Evolutionary conservation across 1,140 invertebrate genomes (phyloP).

Genomic region (Aplysia californica): DNA sequence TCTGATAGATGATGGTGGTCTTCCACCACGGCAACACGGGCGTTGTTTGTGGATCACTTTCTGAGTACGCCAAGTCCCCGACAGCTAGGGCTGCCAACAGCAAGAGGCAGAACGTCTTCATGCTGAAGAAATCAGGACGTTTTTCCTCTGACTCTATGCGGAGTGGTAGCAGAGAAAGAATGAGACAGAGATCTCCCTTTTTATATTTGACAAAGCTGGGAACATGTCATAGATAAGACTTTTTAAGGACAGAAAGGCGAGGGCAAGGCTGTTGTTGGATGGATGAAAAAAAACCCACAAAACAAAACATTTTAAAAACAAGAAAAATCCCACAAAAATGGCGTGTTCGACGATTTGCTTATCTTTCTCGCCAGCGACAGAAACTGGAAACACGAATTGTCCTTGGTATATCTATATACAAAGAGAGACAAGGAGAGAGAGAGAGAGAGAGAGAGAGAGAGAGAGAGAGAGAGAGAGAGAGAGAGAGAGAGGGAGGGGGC

Average conservation of each 20-base stretch:
- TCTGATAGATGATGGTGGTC: slow-evolving; percentile 79
- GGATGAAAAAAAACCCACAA: not conserved
- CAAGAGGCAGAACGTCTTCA: not conserved
- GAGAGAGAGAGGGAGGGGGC: not conserved
- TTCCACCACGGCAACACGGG: slow-evolving; percentile 76
- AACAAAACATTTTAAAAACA: not conserved
- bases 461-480: not conserved
- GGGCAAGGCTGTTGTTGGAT: not conserved
- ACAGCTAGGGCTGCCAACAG: too few species aligned
- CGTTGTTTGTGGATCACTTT: not conserved
- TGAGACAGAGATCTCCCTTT: too few species aligned
- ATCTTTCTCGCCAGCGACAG: not conserved
- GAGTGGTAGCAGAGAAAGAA: not conserved
- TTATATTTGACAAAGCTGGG: too few species aligned
- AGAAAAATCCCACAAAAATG: not conserved
- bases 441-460: not conserved
- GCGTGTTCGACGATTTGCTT: not conserved
- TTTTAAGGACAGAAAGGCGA: too few species aligned
- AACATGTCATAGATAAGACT: too few species aligned
- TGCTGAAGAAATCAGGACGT: not conserved
- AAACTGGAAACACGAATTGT: not conserved
- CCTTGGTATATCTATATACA: not conserved
- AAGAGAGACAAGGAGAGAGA: too few species aligned
- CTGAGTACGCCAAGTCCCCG: too few species aligned
- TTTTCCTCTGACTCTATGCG: not conserved